Evolutionary conservation across 2,113 vertebrate species (phyloP), one percentile per base, ranked within the genome.

Genomic region (Mesocricetus auratus): DNA sequence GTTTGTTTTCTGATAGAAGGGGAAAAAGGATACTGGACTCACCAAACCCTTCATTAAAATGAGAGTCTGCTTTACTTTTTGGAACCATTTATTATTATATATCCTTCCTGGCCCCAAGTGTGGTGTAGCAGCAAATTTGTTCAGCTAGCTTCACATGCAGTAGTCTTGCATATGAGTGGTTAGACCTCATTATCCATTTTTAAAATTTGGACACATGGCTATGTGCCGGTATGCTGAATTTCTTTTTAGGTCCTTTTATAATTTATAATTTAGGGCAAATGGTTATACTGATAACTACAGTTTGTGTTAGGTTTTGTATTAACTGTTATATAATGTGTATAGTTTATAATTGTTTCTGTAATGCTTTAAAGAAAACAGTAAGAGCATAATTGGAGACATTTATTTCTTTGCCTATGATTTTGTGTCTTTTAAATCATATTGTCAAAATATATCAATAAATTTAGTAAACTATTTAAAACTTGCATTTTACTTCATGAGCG

Each of bases 261-360:
- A 26, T 71, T 42, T 50, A 42, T 81, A 31, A 26, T 58, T 50
- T 50, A 53, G 58, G 22, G 19, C 13, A 75, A 53, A n/a, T 86
- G 58, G 36, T 75, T 50, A 11, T 45, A 29, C 24, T 58, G 0
- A 15, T 17, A 33, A n/a, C 75, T 86, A 64, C 6, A 39, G 0
- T 39, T 62, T 56, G 50, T 29, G 0, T 89, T 96, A 71, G 68
- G 29, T 68, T 87, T 8, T 73, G 26, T 19, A 74, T 94, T 85
- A 29, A 66, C 36, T 60, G n/a, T 39, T 66, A 24, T 10, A 29
- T 47, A 26, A 2, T 68, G 5, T 62, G 39, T 1, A 3, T 86
- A 53, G 11, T 79, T 74, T 88, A 45, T 88, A 88, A 90, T 58
- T 10, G 82, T 71, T 78, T 97, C 91, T 53, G 26, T n/a, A 82